These are phyloP conservation scores for Epizoanthus scotinus DNA, from an alignment of 92 coral and sea anemone species.

Conservation along the genomic window DNA sequence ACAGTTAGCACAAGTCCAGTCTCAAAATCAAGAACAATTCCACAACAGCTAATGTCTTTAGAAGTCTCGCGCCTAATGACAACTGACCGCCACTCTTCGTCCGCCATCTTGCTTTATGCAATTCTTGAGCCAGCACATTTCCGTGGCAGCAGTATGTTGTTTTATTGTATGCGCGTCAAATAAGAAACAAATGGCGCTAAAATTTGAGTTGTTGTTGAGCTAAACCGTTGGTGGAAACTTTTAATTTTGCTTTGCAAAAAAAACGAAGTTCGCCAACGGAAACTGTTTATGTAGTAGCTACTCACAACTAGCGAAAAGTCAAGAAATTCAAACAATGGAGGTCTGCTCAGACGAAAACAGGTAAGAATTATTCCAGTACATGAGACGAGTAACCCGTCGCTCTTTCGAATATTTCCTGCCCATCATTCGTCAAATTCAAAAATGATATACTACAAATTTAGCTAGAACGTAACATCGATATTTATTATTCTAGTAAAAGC, in stretches of 20 bases:
- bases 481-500: too few species aligned
- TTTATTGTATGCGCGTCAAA: neutral
- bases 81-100: constrained; percentile 44
- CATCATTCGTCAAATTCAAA: too few species aligned
- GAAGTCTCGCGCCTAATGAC: constrained; percentile 39
- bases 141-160: constrained; percentile 4
- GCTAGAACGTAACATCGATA: too few species aligned
- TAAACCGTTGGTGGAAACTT: constrained; percentile 25
- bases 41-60: constrained; percentile 70
- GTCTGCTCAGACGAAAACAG: constrained; percentile 39
- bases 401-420: neutral
- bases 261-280: neutral
- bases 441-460: too few species aligned
- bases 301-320: neutral
- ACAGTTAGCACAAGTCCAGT: constrained; percentile 69
- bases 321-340: constrained; percentile 10
- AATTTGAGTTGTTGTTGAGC: constrained; percentile 29
- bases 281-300: neutral
- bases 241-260: constrained; percentile 1
- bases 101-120: constrained; percentile 60
- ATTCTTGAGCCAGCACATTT: constrained; percentile 24
- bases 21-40: constrained; percentile 59
- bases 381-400: neutral
- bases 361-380: neutral
- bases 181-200: constrained; percentile 39